Percentiles rank a stretch among this genome's conserved stretches.
These are phyloP conservation scores for Microcebus jonahi DNA, from an alignment of 2,113 vertebrate species.

Conservation along the genomic window DNA sequence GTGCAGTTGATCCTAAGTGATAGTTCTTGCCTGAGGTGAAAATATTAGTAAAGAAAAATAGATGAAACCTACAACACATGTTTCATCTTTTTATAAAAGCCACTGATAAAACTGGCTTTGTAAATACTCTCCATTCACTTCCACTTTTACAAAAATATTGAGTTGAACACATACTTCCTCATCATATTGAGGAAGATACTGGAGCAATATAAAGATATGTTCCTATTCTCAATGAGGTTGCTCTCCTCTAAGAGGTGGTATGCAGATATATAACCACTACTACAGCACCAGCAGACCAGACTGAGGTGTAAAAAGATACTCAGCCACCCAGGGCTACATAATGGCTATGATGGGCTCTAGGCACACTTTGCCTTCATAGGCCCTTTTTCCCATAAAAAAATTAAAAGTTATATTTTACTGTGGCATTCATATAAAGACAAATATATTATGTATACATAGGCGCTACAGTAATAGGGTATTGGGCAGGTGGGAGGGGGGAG, in stretches of 20 bases:
- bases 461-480: too few species aligned
- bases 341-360: background rate
- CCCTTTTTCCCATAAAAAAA: background rate
- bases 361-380: too few species aligned
- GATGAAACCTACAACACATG: background rate
- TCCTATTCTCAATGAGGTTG: background rate
- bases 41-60: background rate
- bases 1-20: background rate
- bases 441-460: background rate
- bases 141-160: background rate
- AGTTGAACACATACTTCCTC: background rate
- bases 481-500: too few species aligned
- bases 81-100: background rate
- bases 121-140: background rate
- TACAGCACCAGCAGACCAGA: background rate
- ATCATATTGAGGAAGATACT: background rate
- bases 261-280: background rate
- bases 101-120: background rate
- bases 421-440: background rate
- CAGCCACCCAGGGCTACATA: background rate
- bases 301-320: background rate
- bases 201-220: background rate
- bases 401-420: background rate
- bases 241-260: background rate
- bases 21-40: background rate